Base-by-base conservation (phyloP, 2,113 vertebrate species). In the Polyodon spathula region DNA sequence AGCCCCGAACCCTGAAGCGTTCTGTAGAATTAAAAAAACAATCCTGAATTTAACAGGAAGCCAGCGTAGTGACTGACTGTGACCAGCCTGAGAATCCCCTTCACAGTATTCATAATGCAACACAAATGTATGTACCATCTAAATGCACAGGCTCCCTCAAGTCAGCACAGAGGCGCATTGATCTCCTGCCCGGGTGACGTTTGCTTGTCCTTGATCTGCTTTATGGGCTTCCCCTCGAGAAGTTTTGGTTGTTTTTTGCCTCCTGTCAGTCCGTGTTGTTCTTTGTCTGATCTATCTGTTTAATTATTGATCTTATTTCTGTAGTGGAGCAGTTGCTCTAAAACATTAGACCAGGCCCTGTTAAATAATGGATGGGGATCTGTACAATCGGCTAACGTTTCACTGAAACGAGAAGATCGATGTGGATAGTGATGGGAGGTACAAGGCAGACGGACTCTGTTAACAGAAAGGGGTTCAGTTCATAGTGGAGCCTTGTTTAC, bases 231-330 rank as follows among this genome's bases (percentile, higher is more conserved):
- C 27, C 27, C 27, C 27, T 3, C 1, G 27, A 27, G 43, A 44
- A 6, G 43, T 3, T 44, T 44, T 44, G 27, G 27, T 27, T 27
- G 27, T 27, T 27, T 1, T 3, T 27, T 27, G 27, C 27, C 27
- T 27, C 27, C 27, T 27, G 27, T 27, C 27, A 3, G 27, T 27
- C 27, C 27, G 27, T 27, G 27, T 44, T 50, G 12, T 50, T 50
- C 48, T 50, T n/a, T 10, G 10, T 14, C 10, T 50, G 48, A 50
- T 50, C 48, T 6, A 1, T 50, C 48, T 50, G 48, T 38, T n/a
- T 12, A 55, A 56, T 41, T 55, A 62, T 62, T 62, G 61, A 56
- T 46, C 40, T 48, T 16, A 50, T 54, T 54, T 62, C 61, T 46
- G 51, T 56, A 56, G 17, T 37, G 42, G 40, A 62, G 40, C 40